Evolutionary conservation across 2,797 vertebrate species (phyloP), one percentile per base, ranked within the genome.

Genomic region (Tapera naevia): DNA sequence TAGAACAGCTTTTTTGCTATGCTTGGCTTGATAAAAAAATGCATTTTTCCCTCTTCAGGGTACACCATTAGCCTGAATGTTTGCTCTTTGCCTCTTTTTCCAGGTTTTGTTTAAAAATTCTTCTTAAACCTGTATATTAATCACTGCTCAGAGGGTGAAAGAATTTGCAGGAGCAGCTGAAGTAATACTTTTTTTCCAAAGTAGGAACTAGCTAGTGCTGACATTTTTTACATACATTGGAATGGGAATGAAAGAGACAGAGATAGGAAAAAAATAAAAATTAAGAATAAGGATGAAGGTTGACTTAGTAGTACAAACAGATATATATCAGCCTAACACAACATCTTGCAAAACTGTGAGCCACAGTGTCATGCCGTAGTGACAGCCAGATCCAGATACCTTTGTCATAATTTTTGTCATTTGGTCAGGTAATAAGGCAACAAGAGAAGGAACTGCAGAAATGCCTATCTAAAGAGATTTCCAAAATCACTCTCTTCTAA

Each of bases 1-100:
- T 84, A 96, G 91, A 95, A 91, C 82, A 96, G 91, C 72, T 96
- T 97, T 69, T 97, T 96, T 96, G 81, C 76, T 92, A 96, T 94
- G 88, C 89, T 96, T 97, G 86, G 96, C 94, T 97, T 96, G 95
- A 96, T 97, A 95, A 94, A 96, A 94, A 97, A 96, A 96, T 93
- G 88, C 25, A 94, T 95, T 97, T 94, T 94, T 25, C 69, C 95
- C 88, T 96, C 93, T 94, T 96, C 89, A 93, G 85, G 95, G 91
- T 95, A 96, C 71, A 97, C 90, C 90, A 97, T 95, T 95, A 96
- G 91, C 91, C 91, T 91, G 86, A 87, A 83, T 93, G 96, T 97
- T 95, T 96, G 82, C 86, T 95, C 85, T 96, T 96, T 92, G 82
- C 76, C 61, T 78, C 92, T 94, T 91, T 94, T 95, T 74, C 65